Base-by-base conservation (phyloP, 2,113 vertebrate genomes). In the Muntiacus muntjak region DNA sequence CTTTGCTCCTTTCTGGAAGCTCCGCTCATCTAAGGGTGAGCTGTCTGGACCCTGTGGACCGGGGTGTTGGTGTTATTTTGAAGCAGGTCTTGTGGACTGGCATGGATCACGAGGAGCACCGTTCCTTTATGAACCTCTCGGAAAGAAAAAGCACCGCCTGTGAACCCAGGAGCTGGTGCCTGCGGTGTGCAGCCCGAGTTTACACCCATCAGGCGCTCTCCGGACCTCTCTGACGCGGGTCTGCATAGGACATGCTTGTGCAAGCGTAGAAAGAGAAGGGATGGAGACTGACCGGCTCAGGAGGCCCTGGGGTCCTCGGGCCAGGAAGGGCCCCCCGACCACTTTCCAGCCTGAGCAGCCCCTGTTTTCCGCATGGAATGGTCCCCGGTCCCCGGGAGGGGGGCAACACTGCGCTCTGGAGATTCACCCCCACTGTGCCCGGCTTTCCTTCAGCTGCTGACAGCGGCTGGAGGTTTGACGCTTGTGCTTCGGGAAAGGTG, bases 331-430 rank as follows among this genome's bases (percentile, higher is more conserved):
- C 40, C 28, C 28, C 14, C 0, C 11, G 3, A 0, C 12, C n/a
- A 2, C 13, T 17, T 23, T 3, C 45, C 2, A 1, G 9, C 11
- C 1, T 9, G 19, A 3, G 5, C 30, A 10, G n/a, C 7, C 47
- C 21, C 16, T 5, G 28, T 12, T 54, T 55, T 13, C 52, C 0
- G 0, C 17, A 3, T 0, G 1, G 47, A 8, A 5, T 1, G 0
- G 21, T 21, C 14, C 45, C 6, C 1, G 0, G 11, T 7, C 43
- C 40, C 7, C 0, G 28, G 40, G 45, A 40, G 16, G 0, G 55
- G 33, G 40, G 10, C 4, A 6, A n/a, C 0, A 0, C 6, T 0
- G 2, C 0, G 5, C 16, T 58, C 14, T 57, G 1, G 26, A 3
- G 60, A 2, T 0, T 83, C 3, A 1, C 30, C 74, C 23, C 11